A percentile compares a stretch with the other conserved stretches of the same genome.
Conservation (phyloP, 2,888 invertebrate species). For the Machimus atricapillus region DNA sequence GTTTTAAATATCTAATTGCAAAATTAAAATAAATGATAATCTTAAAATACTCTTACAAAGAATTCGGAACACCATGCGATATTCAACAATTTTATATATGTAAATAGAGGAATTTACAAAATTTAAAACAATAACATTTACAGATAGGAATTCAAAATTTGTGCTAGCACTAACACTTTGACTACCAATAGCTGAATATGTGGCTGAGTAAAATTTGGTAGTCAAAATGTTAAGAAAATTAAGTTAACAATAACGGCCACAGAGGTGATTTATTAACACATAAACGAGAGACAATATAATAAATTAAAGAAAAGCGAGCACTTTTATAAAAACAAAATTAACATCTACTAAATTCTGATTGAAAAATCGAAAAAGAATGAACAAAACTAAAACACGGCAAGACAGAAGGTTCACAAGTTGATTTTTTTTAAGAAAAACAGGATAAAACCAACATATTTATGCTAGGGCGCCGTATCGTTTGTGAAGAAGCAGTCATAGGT, state of each 20-base stretch:
- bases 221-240: too few relatives aligned
- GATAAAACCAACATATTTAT: constrained; percentile 61
- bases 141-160: neutral
- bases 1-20: neutral
- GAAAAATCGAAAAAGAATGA: neutral
- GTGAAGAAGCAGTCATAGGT: constrained; percentile 58
- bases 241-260: neutral
- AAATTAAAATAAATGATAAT: neutral
- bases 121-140: neutral
- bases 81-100: neutral
- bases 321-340: neutral
- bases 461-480: constrained; percentile 62
- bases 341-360: neutral
- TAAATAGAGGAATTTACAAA: neutral
- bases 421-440: neutral
- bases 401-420: neutral
- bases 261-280: neutral
- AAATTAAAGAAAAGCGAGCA: neutral
- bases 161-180: neutral
- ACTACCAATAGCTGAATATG: neutral
- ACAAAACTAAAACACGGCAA: neutral
- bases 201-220: too few relatives aligned
- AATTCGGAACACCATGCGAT: neutral
- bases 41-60: neutral
- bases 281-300: neutral